Evolutionary conservation across 2,888 invertebrate species (phyloP).

Genomic region (Drosophila demipolita): DNA sequence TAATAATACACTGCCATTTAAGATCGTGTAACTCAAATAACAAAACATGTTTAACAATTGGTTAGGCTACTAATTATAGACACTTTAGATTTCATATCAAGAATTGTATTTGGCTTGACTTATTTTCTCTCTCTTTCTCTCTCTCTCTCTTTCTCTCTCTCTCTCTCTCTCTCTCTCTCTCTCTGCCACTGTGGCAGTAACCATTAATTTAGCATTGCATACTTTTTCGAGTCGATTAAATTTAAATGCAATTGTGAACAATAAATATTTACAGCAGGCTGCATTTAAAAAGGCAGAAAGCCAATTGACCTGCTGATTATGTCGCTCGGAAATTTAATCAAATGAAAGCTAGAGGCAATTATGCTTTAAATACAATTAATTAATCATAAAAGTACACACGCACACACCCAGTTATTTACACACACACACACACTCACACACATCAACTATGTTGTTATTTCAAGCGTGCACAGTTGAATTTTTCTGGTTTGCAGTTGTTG

Average conservation of each 20-base stretch:
- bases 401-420: conserved; percentile 51
- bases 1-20: not conserved
- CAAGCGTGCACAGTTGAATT: conserved; percentile 57
- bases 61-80: not conserved
- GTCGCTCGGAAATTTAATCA: conserved; percentile 74
- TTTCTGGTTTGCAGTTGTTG: conserved; percentile 14
- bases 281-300: conserved; percentile 63
- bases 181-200: not conserved
- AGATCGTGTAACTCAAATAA: not conserved
- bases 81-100: not conserved
- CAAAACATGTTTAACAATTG: not conserved
- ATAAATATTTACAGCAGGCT: conserved; percentile 19
- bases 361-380: conserved; percentile 81
- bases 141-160: too few species aligned
- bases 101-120: not conserved
- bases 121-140: too few species aligned
- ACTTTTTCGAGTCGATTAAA: conserved; percentile 42
- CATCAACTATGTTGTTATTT: conserved; percentile 68
- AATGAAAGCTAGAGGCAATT: conserved; percentile 81
- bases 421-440: conserved; percentile 26
- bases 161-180: not conserved
- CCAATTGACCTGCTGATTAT: conserved; percentile 73
- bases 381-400: conserved; percentile 67
- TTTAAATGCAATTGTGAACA: conserved; percentile 24
- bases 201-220: conserved; percentile 32